Percentiles rank a stretch among this genome's conserved stretches.
Evolutionary conservation across 1,140 invertebrate genomes (phyloP).

Genomic region (Pachypeltis micranthus): DNA sequence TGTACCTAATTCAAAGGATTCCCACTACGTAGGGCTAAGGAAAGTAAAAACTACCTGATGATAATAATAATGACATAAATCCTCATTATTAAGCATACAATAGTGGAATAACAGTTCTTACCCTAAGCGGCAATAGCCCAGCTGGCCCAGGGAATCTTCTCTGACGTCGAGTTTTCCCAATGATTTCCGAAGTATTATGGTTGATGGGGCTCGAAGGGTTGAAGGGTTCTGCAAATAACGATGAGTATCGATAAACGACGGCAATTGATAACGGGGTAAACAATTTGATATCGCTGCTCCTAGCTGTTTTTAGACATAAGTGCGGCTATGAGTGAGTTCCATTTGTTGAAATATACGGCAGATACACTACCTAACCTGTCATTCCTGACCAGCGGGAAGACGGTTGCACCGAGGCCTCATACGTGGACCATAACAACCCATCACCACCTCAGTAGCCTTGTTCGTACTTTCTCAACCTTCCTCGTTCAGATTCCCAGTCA

Average conservation of each 20-base stretch:
- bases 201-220: neutral
- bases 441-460: no score
- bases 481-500: no score
- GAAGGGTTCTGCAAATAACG: neutral
- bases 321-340: neutral
- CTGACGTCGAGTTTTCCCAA: conserved; percentile 14
- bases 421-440: no score
- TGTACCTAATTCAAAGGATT: no score
- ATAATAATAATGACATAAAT: neutral
- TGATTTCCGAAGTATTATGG: neutral
- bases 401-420: no score
- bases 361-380: no score
- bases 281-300: neutral
- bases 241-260: neutral
- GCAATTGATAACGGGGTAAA: neutral
- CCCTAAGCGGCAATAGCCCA: conserved; percentile 28
- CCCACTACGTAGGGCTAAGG: no score
- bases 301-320: neutral
- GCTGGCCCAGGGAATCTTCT: conserved; percentile 31
- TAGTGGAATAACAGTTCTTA: conserved; percentile 12
- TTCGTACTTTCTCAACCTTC: no score
- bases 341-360: neutral
- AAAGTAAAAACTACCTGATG: no score
- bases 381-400: no score
- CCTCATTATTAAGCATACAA: neutral